phyloP scores from a whole-genome alignment of 2,113 vertebrate genomes.

The Toxotes chatareus region DNA sequence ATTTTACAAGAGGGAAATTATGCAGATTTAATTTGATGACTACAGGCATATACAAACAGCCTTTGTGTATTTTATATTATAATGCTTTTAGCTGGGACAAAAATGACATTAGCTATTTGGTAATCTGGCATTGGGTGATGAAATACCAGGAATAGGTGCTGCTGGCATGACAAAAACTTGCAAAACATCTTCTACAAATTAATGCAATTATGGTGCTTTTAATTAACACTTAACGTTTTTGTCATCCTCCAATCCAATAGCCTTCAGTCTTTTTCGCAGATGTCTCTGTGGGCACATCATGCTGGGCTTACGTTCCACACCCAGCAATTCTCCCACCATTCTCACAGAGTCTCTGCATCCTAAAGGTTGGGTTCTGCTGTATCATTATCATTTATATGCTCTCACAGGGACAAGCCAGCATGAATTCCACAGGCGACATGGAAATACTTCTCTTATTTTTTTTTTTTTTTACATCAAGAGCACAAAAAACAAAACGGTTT shows the following conservation, averaged over 20 bases:
- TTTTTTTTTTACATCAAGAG: slow-evolving; percentile 20
- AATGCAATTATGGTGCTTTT: slow-evolving; percentile 13
- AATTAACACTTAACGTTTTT: not conserved
- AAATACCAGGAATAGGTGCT: slow-evolving; percentile 14
- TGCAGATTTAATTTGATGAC: slow-evolving; percentile 39
- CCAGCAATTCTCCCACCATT: slow-evolving; percentile 15
- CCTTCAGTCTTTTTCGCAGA: not conserved
- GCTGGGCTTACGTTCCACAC: slow-evolving; percentile 11
- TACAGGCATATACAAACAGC: slow-evolving; percentile 8
- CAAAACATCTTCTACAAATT: not conserved
- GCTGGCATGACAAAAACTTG: not conserved
- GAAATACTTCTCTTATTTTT: slow-evolving; percentile 12
- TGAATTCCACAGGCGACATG: slow-evolving; percentile 27
- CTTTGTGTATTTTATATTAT: slow-evolving; percentile 41
- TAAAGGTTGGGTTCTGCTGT: slow-evolving; percentile 24
- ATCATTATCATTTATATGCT: slow-evolving; percentile 51
- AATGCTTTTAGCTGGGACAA: slow-evolving; percentile 23
- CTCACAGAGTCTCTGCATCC: slow-evolving; percentile 24
- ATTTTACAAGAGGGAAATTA: slow-evolving; percentile 47
- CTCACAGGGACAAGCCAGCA: not conserved
- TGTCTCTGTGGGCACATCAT: slow-evolving; percentile 36
- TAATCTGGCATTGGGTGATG: not conserved
- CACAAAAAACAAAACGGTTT: not conserved
- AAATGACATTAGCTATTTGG: not conserved
- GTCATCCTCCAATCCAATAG: not conserved